Percentiles rank a stretch among this genome's conserved stretches.
These are phyloP conservation scores for Drosophila equinoxialis DNA, from an alignment of 1,140 invertebrate species.

Conservation along the genomic window DNA sequence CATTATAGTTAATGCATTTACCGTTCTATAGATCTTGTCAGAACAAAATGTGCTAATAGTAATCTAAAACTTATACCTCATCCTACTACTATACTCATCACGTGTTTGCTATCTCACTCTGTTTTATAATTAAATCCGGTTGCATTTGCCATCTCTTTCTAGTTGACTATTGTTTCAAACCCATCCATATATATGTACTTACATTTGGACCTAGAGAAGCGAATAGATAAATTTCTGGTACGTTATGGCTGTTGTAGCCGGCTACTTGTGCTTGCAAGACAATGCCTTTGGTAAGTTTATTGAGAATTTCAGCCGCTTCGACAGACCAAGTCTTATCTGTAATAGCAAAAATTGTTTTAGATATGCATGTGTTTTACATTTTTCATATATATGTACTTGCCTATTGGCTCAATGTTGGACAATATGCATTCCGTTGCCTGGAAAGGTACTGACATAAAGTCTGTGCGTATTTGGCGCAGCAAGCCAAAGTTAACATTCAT, in stretches of 20 bases:
- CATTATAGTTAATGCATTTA: too few species aligned
- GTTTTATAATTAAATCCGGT: background rate
- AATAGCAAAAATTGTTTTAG: conserved; percentile 14
- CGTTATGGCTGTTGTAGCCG: conserved; percentile 89
- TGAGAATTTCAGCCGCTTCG: conserved; percentile 90
- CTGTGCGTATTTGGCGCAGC: conserved; percentile 94
- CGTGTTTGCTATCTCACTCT: conserved; percentile 4
- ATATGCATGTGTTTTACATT: too few species aligned
- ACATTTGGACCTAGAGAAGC: conserved; percentile 88
- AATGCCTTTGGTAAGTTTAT: conserved; percentile 89
- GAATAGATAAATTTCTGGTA: conserved; percentile 91
- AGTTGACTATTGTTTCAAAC: background rate
- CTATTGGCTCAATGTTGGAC: conserved; percentile 92
- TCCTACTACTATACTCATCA: background rate
- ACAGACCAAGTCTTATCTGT: conserved; percentile 87
- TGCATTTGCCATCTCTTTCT: conserved; percentile 39
- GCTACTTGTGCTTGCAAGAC: conserved; percentile 94
- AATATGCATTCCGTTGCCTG: conserved; percentile 97
- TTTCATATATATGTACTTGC: conserved; percentile 85
- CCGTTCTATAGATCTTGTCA: too few species aligned
- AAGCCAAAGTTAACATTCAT: conserved; percentile 88
- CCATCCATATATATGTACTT: conserved; percentile 77
- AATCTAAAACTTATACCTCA: background rate
- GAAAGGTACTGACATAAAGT: conserved; percentile 96
- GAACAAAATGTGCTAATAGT: too few species aligned